Evolutionary conservation across 2,888 invertebrate species (phyloP), one percentile per base, ranked within the genome.

Genomic region (Eumerus sabulonum): DNA sequence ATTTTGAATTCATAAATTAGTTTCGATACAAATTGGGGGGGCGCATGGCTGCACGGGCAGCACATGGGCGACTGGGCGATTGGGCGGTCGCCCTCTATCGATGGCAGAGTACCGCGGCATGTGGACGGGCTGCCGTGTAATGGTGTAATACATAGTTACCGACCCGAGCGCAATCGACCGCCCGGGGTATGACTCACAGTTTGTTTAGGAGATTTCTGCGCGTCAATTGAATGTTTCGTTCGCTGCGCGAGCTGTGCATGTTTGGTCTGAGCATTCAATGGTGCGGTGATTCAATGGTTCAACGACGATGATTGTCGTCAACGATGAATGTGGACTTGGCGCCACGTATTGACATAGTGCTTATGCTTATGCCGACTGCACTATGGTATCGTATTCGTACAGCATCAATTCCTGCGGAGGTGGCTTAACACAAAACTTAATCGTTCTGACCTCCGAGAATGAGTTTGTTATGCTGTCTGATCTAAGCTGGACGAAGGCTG

Each of bases 1-100:
- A 70, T 74, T 74, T 66, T 50, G 68, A 74, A 79, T 74, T 74
- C 68, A 79, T 79, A 74, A 74, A 79, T 77, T 72, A 73, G 57
- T 73, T 67, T 63, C 54, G 50, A 51, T 35, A 64, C 53, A 48
- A 62, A 72, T 27, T 60, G 44, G 50, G 50, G 71, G 53, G 54
- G 57, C 38, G 40, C n/a, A 53, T 19, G 36, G 66, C 60, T 35
- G 51, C 35, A 74, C 68, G 68, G 74, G n/a, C n/a, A n/a, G n/a
- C n/a, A n/a, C n/a, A n/a, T n/a, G n/a, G n/a, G n/a, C n/a, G n/a
- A n/a, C 68, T 79, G 64, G 79, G 79, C 74, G 68, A 9, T 40
- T n/a, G 16, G 57, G 40, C 9, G 40, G 40, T 11, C n/a, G 40
- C 40, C 12, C 12, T n/a, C 12, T 40, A 7, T 40, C n/a, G 36